phyloP scores from a whole-genome alignment of 2,888 invertebrate genomes.

The Xestia ashworthii region DNA sequence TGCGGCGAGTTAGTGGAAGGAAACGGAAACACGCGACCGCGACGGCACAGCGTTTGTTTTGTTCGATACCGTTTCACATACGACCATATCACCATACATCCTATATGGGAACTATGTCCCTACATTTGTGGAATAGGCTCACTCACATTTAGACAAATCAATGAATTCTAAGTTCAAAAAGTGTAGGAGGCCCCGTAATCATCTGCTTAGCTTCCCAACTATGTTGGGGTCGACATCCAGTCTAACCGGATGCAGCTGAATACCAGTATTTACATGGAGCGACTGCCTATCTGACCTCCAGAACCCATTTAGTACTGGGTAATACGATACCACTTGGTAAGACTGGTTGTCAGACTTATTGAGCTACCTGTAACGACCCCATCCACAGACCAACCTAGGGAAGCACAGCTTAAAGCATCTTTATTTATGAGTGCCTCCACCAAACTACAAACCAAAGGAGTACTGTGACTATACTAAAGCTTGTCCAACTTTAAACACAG shows the following conservation, averaged over 20 bases:
- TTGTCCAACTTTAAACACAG: slow-evolving; percentile 9
- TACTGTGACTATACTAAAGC: slow-evolving; percentile 6
- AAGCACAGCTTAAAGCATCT: too few relatives aligned
- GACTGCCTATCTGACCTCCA: too few relatives aligned
- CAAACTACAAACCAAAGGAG: neutral
- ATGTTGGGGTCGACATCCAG: too few relatives aligned
- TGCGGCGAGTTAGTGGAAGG: slow-evolving; percentile 75
- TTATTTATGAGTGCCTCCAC: neutral
- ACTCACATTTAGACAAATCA: neutral
- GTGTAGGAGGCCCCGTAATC: too few relatives aligned
- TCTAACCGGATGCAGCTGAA: too few relatives aligned
- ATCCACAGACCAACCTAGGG: too few relatives aligned
- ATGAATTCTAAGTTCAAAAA: slow-evolving; percentile 7
- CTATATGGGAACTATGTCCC: slow-evolving; percentile 13
- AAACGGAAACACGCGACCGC: slow-evolving; percentile 76
- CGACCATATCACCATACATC: slow-evolving; percentile 44
- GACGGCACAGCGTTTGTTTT: slow-evolving; percentile 67
- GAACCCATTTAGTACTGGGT: too few relatives aligned
- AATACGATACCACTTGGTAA: too few relatives aligned
- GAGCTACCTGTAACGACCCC: too few relatives aligned
- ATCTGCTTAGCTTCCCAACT: too few relatives aligned
- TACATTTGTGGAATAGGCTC: neutral
- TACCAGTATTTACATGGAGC: too few relatives aligned
- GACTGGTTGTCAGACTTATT: too few relatives aligned
- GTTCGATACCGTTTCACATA: slow-evolving; percentile 69